phyloP scores from a whole-genome alignment of 2,113 vertebrate species.

The Percopsis transmontana region DNA sequence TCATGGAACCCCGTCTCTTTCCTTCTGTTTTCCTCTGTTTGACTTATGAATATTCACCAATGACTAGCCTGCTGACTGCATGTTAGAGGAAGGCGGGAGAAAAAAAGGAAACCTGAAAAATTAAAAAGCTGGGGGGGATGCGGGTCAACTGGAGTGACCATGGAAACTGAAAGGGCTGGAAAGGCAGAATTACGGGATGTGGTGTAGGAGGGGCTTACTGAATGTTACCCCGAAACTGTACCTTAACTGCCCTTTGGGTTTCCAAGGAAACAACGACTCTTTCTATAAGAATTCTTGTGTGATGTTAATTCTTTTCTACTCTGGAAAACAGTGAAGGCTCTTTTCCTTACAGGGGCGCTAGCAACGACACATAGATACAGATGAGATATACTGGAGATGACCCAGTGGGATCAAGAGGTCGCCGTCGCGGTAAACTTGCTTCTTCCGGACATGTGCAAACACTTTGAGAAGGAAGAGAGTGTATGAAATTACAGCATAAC shows the following conservation, averaged over 20 bases:
- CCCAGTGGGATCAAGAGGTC: too few species aligned
- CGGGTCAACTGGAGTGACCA: constrained; percentile 46
- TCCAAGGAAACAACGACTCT: constrained; percentile 62
- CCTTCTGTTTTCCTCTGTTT: not conserved
- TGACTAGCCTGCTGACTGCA: constrained; percentile 37
- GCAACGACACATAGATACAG: too few species aligned
- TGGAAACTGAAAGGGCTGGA: constrained; percentile 42
- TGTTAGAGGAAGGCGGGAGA: constrained; percentile 40
- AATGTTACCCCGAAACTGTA: constrained; percentile 38
- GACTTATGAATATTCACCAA: constrained; percentile 62
- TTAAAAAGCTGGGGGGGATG: constrained; percentile 31
- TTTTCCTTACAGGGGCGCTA: not conserved
- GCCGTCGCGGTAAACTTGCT: too few species aligned
- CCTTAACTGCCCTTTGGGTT: constrained; percentile 62
- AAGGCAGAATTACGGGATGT: constrained; percentile 47
- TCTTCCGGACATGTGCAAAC: too few species aligned
- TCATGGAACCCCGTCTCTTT: too few species aligned
- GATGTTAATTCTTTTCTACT: not conserved
- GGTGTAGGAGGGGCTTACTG: constrained; percentile 46
- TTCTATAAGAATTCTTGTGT: constrained; percentile 33
- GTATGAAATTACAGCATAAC: too few species aligned
- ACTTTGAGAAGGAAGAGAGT: too few species aligned
- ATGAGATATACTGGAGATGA: too few species aligned
- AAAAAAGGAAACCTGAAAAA: constrained; percentile 20
- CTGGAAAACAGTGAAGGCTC: not conserved